phyloP scores from a whole-genome alignment of 2,113 vertebrate genomes.

The Gambusia holbrooki region DNA sequence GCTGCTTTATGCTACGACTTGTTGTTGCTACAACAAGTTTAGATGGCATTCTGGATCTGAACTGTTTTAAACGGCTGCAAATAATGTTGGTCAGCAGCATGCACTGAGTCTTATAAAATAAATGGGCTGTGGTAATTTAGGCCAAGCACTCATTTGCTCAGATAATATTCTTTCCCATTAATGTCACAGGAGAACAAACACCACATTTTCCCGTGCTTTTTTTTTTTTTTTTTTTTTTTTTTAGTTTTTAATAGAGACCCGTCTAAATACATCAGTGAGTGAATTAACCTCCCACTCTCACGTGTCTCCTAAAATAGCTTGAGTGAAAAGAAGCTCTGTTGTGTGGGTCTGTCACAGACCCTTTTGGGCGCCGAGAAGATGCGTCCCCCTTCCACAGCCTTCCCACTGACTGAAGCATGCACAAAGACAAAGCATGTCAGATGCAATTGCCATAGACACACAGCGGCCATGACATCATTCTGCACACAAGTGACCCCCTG shows the following conservation, averaged over 20 bases:
- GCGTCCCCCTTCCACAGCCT: constrained; percentile 50
- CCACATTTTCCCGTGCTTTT: neutral
- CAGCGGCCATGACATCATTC: constrained; percentile 79
- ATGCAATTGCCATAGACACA: constrained; percentile 75
- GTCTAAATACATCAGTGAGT: constrained; percentile 49
- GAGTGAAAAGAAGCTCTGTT: constrained; percentile 72
- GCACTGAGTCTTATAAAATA: constrained; percentile 49
- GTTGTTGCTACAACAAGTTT: neutral
- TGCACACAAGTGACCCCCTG: constrained; percentile 50
- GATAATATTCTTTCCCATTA: constrained; percentile 44
- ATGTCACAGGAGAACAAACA: constrained; percentile 55
- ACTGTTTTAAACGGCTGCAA: constrained; percentile 34
- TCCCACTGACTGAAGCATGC: constrained; percentile 65
- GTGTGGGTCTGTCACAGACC: constrained; percentile 50
- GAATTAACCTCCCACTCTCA: constrained; percentile 61
- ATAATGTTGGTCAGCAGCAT: constrained; percentile 64
- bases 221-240: constrained; percentile 27
- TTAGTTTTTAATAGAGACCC: constrained; percentile 42
- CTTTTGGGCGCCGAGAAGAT: constrained; percentile 57
- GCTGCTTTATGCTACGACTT: neutral
- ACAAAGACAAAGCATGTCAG: constrained; percentile 85
- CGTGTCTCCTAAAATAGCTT: constrained; percentile 76
- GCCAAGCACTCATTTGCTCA: constrained; percentile 39
- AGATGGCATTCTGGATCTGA: constrained; percentile 12
- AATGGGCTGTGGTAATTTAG: constrained; percentile 59